A percentile compares a stretch with the other conserved stretches of the same genome.
Evolutionary conservation across 1,140 invertebrate genomes (phyloP).

Genomic region (Drosophila santomea): DNA sequence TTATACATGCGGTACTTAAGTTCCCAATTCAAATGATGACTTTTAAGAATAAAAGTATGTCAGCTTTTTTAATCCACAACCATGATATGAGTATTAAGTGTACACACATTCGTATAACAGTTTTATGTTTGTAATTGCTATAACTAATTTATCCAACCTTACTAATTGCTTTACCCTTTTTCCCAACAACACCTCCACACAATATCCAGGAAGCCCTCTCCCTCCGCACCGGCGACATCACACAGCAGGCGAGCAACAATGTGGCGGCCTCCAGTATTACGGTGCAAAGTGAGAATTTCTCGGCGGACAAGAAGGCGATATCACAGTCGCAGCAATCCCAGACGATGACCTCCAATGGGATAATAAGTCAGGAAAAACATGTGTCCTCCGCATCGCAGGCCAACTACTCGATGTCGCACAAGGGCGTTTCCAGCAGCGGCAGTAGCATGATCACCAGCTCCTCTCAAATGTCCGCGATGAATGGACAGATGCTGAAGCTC

Average conservation of each 20-base stretch:
- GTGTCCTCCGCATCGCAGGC: constrained; percentile 90
- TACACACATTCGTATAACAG: constrained; percentile 15
- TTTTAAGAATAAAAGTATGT: no score
- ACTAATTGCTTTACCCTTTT: constrained; percentile 18
- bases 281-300: constrained; percentile 93
- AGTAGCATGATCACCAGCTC: constrained; percentile 88
- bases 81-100: neutral
- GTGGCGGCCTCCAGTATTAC: constrained; percentile 92
- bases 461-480: constrained; percentile 79
- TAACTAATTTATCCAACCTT: neutral
- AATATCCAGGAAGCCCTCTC: constrained; percentile 89
- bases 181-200: no score
- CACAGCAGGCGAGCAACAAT: constrained; percentile 93
- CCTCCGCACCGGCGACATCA: constrained; percentile 92
- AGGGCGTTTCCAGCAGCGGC: constrained; percentile 88
- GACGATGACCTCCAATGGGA: constrained; percentile 92
- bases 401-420: constrained; percentile 91
- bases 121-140: neutral
- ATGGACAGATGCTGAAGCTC: constrained; percentile 63
- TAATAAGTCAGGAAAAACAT: constrained; percentile 88
- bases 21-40: neutral
- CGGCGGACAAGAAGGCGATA: constrained; percentile 93
- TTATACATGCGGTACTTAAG: neutral
- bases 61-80: neutral
- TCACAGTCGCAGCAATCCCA: constrained; percentile 93